Base-by-base conservation (phyloP, 2,113 vertebrate genomes). In the Thamnaconus septentrionalis region DNA sequence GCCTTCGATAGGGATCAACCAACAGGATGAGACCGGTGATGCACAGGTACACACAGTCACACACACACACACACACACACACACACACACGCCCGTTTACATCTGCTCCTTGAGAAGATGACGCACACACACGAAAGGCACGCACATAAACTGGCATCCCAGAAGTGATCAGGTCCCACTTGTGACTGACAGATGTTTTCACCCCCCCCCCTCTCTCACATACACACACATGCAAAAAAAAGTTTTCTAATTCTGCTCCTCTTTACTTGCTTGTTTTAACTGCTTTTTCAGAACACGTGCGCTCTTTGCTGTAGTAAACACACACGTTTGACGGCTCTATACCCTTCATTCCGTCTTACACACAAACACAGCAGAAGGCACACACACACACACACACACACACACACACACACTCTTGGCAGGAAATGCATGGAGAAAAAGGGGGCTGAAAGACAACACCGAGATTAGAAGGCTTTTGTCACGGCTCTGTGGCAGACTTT, bases 381-480 rank as follows among this genome's bases (percentile, higher is more conserved):
- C 31, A 56, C 76, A 65, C 65, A 63, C 69, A 77, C 66, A 49
- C 53, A 56, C 47, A 42, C 46, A 60, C 31, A 48, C 73, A 64
- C 60, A 61, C 62, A 56, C 54, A 41, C 56, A 62, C 58, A 63
- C 64, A 59, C 49, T 0, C 73, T 90, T 86, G 85, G 88, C 88
- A 93, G 87, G 83, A 90, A 81, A 89, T 90, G 84, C 73, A 10
- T 63, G 67, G 74, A 81, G 81, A 88, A 87, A 50, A 90, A 92
- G 91, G 73, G 77, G 83, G 82, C 82, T 77, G 88, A 87, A 93
- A 93, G 91, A 93, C 93, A 94, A 93, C 91, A 91, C 85, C 66
- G 73, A 93, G 91, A 91, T 93, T 92, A 93, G 87, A 87, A 85
- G 87, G 91, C 91, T 94, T 93, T 94, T 95, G 91, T 95, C 94